Evolutionary conservation across 2,797 vertebrate genomes (phyloP), one percentile per base, ranked within the genome.

Genomic region (Galagoides demidoff): DNA sequence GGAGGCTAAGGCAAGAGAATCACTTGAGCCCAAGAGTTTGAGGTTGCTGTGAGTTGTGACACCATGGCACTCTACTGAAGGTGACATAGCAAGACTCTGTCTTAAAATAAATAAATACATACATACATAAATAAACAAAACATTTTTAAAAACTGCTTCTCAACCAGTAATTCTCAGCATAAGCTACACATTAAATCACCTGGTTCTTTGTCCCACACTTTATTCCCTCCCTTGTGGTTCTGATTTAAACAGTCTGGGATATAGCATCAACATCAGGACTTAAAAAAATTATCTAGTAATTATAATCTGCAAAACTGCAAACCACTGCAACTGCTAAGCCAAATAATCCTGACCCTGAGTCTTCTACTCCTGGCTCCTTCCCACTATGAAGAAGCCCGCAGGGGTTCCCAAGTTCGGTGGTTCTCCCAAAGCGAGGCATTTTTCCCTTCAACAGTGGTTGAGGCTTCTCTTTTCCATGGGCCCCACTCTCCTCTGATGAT

Each of bases 291-390:
- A 20, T 39, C 76, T 34, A 59, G 16, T 84, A 89, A 89, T 93
- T 79, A 76, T 84, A 94, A 90, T 5, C 23, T 52, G 78, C 34
- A 79, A 88, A 70, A 11, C 23, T 61, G 9, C n/a, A 91, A 95
- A 79, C 20, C 39, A 68, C 73, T 63, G 68, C 34, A 68, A 49
- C 85, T 57, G 66, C 52, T 61, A 52, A 88, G 81, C 29, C 73
- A 85, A 93, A 85, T 55, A 61, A 88, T 81, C 87, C 37, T 81
- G 57, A 88, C 52, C 16, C 49, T 39, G 16, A 82, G 37, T 29
- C 68, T 92, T 92, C 78, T 66, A 43, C 23, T 89, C 27, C 71
- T 49, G 55, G 49, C 2, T 25, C 84, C 31, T 92, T 9, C n/a
- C 20, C 22, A n/a, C 7, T 43, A 14, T 2, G 17, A 77, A 19